Evolutionary conservation across 2,113 vertebrate species (phyloP), one percentile per base, ranked within the genome.

Genomic region (Larimichthys polyactis): DNA sequence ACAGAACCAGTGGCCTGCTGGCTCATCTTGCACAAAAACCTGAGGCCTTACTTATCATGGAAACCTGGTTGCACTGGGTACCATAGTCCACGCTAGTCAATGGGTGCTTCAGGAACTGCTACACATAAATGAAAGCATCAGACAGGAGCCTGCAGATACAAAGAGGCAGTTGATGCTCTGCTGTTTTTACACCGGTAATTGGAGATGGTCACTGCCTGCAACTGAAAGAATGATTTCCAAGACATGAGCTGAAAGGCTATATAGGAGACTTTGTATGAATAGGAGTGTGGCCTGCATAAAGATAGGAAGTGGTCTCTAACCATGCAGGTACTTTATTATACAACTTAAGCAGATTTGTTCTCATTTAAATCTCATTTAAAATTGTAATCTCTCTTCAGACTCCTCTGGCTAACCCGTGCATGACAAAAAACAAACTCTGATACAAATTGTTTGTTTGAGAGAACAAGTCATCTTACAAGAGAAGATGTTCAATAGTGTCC

Each of bases 171-270:
- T 66, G 51, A 57, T 40, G 12, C n/a, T 20, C 2, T 5, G 63
- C 6, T 44, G 71, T 70, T 55, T 78, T 19, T 46, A 15, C 49
- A 48, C 40, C 7, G 0, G 27, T 62, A 27, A 22, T 12, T 71
- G 48, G 49, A 63, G 57, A 22, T 29, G 20, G 57, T 67, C 48
- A 20, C 65, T 36, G 29, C 11, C 24, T 73, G 24, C 51, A 73
- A 46, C 20, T 65, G 24, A 52, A 75, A 40, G 19, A 64, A 51
- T 4, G 1, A 71, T 84, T 67, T 75, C 46, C 49, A 83, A 82
- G 49, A 64, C 12, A 65, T n/a, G 43, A 65, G 32, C 19, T 55
- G n/a, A 71, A 67, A 71, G 49, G 27, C 40, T 79, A 52, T 48
- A 2, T 9, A 32, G 44, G 27, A 78, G 75, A 44, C 49, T 44